Evolutionary conservation across 2,888 invertebrate species (phyloP).

Genomic region (Aleiodes alternator): DNA sequence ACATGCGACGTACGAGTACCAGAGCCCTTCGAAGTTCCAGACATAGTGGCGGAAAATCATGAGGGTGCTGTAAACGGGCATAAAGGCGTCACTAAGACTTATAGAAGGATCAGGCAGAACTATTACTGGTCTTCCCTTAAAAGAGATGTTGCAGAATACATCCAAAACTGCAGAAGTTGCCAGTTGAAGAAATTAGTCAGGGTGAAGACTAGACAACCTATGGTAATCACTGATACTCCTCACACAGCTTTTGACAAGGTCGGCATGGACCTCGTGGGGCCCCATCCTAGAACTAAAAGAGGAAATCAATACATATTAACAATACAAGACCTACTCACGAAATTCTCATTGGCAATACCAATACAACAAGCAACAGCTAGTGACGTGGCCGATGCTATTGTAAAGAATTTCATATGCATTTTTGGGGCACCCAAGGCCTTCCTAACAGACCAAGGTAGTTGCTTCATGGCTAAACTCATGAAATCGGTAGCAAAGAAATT

Average conservation of each 20-base stretch:
- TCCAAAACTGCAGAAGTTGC: conserved; percentile 48
- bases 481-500: conserved; percentile 37
- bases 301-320: conserved; percentile 36
- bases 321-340: conserved; percentile 42
- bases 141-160: conserved; percentile 34
- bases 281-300: neutral
- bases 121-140: conserved; percentile 51
- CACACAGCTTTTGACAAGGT: conserved; percentile 40
- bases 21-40: neutral
- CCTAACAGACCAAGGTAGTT: conserved; percentile 43
- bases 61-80: conserved; percentile 44
- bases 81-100: conserved; percentile 48
- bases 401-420: conserved; percentile 13
- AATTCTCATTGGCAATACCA: conserved; percentile 41
- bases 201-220: neutral
- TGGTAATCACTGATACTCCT: conserved; percentile 47
- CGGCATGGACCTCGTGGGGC: conserved; percentile 41
- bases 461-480: conserved; percentile 42
- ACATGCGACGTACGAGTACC: too few relatives aligned
- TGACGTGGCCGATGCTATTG: conserved; percentile 38
- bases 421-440: conserved; percentile 39
- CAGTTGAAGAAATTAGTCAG: conserved; percentile 47
- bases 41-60: conserved; percentile 45
- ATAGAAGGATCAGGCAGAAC: conserved; percentile 34
- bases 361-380: neutral